These are phyloP conservation scores for Globodera rostochiensis DNA, from an alignment of 1,140 invertebrate species.

Conservation along the genomic window DNA sequence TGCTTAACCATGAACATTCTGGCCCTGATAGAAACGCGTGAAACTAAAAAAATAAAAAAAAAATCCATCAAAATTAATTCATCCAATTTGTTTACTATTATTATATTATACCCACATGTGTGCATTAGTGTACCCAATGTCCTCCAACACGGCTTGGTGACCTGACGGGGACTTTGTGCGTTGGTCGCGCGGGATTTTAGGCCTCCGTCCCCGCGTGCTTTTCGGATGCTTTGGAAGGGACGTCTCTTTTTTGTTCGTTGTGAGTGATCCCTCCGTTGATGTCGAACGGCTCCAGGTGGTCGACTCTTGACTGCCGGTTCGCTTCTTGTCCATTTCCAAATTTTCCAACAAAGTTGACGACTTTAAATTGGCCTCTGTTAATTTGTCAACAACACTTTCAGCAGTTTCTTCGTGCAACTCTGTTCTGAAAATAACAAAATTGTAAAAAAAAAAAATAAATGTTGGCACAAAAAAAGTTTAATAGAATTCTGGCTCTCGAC, in stretches of 20 bases:
- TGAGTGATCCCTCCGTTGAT: conserved; percentile 12
- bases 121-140: conserved; percentile 40
- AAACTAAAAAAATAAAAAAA: conserved; percentile 15
- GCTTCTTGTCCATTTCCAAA: background rate
- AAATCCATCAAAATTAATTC: background rate
- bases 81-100: background rate
- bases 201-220: conserved; percentile 15
- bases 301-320: background rate
- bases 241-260: conserved; percentile 32
- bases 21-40: conserved; percentile 43
- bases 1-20: conserved; percentile 35
- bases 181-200: conserved; percentile 29
- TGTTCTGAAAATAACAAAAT: background rate
- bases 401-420: background rate
- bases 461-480: too few relatives aligned
- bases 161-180: conserved; percentile 22
- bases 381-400: background rate
- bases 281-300: background rate
- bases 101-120: conserved; percentile 27
- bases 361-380: background rate
- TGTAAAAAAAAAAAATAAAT: too few relatives aligned
- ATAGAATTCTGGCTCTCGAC: too few relatives aligned
- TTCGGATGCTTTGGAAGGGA: background rate
- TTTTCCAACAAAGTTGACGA: background rate
- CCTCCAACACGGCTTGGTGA: conserved; percentile 33